These are phyloP conservation scores for Anoura caudifer DNA, from an alignment of 2,113 vertebrate species.

Conservation along the genomic window DNA sequence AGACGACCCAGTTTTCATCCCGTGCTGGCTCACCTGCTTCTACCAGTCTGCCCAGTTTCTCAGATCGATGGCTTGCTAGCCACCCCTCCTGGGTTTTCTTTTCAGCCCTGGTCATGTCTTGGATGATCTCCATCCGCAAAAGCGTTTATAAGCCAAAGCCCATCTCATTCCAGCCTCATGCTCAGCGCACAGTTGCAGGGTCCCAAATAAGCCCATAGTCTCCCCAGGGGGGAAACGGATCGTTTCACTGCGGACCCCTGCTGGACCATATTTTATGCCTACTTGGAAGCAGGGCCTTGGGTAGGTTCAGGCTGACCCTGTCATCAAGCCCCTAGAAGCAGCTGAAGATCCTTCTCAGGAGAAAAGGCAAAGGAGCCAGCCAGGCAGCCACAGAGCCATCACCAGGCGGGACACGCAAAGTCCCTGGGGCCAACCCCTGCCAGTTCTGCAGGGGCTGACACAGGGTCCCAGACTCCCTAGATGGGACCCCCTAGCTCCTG, in stretches of 20 bases:
- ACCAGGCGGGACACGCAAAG: neutral
- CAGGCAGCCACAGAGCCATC: neutral
- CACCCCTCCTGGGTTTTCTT: neutral
- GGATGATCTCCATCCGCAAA: neutral
- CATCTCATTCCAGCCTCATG: neutral
- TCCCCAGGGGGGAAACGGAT: neutral
- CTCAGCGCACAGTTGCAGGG: neutral
- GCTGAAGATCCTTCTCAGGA: neutral
- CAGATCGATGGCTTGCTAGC: neutral
- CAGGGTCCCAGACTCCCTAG: neutral
- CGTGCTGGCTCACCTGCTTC: neutral
- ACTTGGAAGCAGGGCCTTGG: neutral
- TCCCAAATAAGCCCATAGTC: too few species aligned
- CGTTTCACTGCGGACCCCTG: neutral
- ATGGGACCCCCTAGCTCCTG: neutral
- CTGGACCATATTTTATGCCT: neutral
- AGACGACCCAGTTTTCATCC: neutral
- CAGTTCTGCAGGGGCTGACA: neutral
- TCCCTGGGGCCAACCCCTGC: neutral
- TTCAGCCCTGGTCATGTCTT: neutral
- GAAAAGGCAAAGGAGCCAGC: neutral
- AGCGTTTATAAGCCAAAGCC: neutral
- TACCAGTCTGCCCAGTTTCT: neutral
- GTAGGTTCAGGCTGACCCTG: neutral
- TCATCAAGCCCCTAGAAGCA: neutral